phyloP scores from a whole-genome alignment of 2,888 invertebrate genomes.

The Ochropleura plecta region DNA sequence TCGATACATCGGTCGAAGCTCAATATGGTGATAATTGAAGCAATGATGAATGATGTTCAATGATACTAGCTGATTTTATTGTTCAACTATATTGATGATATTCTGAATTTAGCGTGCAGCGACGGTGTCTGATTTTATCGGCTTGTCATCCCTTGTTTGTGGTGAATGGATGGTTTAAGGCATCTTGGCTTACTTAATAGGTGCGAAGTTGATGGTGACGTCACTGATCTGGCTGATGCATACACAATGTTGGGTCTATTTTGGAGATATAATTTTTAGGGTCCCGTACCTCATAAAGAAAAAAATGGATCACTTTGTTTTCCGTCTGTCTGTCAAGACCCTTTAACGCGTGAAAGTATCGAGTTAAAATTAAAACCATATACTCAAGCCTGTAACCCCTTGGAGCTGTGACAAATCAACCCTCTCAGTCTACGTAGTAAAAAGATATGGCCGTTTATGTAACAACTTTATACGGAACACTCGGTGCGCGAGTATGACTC shows the following conservation, averaged over 20 bases:
- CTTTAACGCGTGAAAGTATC: no score
- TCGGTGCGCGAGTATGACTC: no score
- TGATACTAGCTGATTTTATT: constrained; percentile 38
- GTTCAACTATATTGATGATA: constrained; percentile 44
- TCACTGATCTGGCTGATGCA: constrained; percentile 22
- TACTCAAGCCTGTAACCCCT: no score
- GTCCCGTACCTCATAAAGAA: no score
- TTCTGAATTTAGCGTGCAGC: constrained; percentile 14
- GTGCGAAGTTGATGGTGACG: constrained; percentile 9
- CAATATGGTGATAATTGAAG: constrained; percentile 53
- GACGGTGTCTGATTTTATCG: constrained; percentile 26
- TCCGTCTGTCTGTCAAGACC: no score
- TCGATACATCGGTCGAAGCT: constrained; percentile 48
- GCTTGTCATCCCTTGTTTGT: constrained; percentile 52
- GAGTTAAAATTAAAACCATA: no score
- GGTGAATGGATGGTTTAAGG: constrained; percentile 38
- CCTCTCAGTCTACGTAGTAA: no score
- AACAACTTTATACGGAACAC: no score
- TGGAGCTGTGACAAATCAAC: no score
- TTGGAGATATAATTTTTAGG: constrained; percentile 21
- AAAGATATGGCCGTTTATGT: no score
- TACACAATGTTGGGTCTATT: background rate
- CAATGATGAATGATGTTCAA: constrained; percentile 51
- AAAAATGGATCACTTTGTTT: no score
- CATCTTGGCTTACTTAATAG: constrained; percentile 23